Evolutionary conservation across 2,888 invertebrate genomes (phyloP), one percentile per base, ranked within the genome.

Genomic region (Trissonchulus sp.): DNA sequence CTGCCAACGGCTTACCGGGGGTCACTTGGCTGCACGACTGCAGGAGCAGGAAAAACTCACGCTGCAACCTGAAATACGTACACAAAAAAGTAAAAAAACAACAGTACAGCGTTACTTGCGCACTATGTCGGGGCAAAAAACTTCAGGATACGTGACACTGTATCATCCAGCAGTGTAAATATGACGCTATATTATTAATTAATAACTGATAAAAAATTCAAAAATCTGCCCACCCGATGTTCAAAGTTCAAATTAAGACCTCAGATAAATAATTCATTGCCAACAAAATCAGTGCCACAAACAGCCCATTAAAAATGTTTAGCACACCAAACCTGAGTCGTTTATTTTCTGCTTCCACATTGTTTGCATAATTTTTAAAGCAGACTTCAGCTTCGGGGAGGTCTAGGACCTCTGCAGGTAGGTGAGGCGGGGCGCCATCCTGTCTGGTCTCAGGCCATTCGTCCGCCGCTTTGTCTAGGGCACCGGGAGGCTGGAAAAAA

Each of bases 21-120:
- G 94, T 94, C 37, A 96, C 94, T 86, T 95, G 94, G 1, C 93
- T 92, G 0, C 94, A 94, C 85, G 94, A 94, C 85, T 94, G 93
- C 75, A 97, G 88, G 31, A 96, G 88, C 83, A 93, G 91, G 85
- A 93, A 93, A 87, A 97, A 97, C 84, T 95, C 93, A 83, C 93
- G 92, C 85, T 93, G 93, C 91, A 93, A 92, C 86, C 94, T 94
- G 85, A 30, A 80, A 79, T 95, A 94, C 8, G 48, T 48, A 48
- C 8, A 8, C 8, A 15, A 8, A 48, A 48, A 48, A 48, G 8
- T 15, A 48, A 15, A 48, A 48, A 48, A 48, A 48, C 48, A n/a
- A n/a, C n/a, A n/a, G n/a, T n/a, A n/a, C n/a, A n/a, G n/a, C n/a
- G n/a, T n/a, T n/a, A n/a, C n/a, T n/a, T n/a, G n/a, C n/a, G n/a